A percentile compares a stretch with the other conserved stretches of the same genome.
Evolutionary conservation across 1,140 invertebrate species (phyloP).

Genomic region (Trichoplusia ni): DNA sequence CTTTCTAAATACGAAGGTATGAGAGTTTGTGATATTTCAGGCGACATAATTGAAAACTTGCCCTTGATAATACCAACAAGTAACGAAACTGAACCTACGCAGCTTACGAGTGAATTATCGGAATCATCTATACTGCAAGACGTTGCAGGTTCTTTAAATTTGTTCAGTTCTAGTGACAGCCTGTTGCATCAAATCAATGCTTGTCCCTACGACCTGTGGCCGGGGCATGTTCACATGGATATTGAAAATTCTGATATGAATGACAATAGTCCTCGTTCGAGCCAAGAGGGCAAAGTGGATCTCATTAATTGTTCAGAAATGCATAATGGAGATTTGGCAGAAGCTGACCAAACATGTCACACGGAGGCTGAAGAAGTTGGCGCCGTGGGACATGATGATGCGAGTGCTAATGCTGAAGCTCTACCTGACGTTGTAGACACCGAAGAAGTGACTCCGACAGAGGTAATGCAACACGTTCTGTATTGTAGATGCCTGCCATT

Average conservation of each 20-base stretch:
- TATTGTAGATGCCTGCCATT: conserved; percentile 76
- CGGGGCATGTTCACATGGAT: conserved; percentile 68
- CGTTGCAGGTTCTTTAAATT: conserved; percentile 71
- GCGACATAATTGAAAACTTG: conserved; percentile 72
- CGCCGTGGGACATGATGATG: conserved; percentile 43
- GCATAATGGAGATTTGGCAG: conserved; percentile 78
- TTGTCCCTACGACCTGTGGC: conserved; percentile 72
- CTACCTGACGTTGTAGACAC: conserved; percentile 79
- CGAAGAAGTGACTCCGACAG: conserved; percentile 78
- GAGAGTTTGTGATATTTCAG: conserved; percentile 70
- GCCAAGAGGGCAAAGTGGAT: conserved; percentile 74
- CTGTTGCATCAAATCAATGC: conserved; percentile 67
- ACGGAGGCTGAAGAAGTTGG: conserved; percentile 53
- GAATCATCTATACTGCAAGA: conserved; percentile 71
- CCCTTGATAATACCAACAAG: conserved; percentile 51
- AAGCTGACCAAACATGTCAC: conserved; percentile 77
- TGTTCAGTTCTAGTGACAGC: conserved; percentile 69
- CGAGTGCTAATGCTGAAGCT: conserved; percentile 51
- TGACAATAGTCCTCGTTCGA: conserved; percentile 60
- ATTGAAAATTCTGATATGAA: conserved; percentile 56
- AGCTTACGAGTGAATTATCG: conserved; percentile 52
- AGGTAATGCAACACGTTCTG: conserved; percentile 78
- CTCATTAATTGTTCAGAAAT: conserved; percentile 78
- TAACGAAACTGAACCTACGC: conserved; percentile 49
- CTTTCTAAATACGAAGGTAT: conserved; percentile 72